A percentile compares a stretch with the other conserved stretches of the same genome.
phyloP scores from a whole-genome alignment of 2,888 invertebrate genomes.

The Vannuccia rotundouncinata region DNA sequence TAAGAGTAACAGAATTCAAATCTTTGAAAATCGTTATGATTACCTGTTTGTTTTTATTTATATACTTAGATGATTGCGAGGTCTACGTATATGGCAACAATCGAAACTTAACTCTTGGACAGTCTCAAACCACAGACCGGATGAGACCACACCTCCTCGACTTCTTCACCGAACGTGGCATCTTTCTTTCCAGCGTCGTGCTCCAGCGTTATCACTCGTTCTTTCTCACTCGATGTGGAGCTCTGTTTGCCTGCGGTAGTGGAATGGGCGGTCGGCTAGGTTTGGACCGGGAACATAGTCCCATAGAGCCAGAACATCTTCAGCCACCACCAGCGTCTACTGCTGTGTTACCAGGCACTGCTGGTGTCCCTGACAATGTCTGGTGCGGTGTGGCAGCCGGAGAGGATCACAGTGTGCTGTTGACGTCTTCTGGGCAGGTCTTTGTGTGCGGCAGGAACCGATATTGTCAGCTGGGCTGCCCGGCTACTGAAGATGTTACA shows the following conservation, averaged over 20 bases:
- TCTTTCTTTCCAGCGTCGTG: neutral
- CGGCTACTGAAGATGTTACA: neutral
- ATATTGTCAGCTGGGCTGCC: slow-evolving; percentile 63
- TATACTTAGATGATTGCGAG: slow-evolving; percentile 63
- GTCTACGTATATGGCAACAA: slow-evolving; percentile 78
- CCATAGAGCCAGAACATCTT: neutral
- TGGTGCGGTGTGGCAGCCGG: slow-evolving; percentile 62
- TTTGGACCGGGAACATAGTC: slow-evolving; percentile 60
- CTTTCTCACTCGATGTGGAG: slow-evolving; percentile 62
- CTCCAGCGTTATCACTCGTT: slow-evolving; percentile 65
- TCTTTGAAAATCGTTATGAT: too few relatives aligned
- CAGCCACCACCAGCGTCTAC: neutral
- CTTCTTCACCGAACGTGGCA: neutral
- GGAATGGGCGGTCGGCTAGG: slow-evolving; percentile 72
- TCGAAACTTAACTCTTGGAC: slow-evolving; percentile 72
- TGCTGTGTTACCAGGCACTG: neutral
- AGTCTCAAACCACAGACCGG: neutral
- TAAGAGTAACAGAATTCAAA: too few relatives aligned
- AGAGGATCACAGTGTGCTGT: slow-evolving; percentile 65
- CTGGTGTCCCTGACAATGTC: slow-evolving; percentile 24
- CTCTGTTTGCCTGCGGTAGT: slow-evolving; percentile 72
- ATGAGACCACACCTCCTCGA: slow-evolving; percentile 43
- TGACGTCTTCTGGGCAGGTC: slow-evolving; percentile 63
- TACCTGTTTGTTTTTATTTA: too few relatives aligned
- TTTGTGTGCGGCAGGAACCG: slow-evolving; percentile 61